Percentiles rank a stretch among this genome's conserved stretches.
Evolutionary conservation across 30 jellyfish, hydroid and myxozoan species (phyloP).

Genomic region (Chironex yamaguchii): DNA sequence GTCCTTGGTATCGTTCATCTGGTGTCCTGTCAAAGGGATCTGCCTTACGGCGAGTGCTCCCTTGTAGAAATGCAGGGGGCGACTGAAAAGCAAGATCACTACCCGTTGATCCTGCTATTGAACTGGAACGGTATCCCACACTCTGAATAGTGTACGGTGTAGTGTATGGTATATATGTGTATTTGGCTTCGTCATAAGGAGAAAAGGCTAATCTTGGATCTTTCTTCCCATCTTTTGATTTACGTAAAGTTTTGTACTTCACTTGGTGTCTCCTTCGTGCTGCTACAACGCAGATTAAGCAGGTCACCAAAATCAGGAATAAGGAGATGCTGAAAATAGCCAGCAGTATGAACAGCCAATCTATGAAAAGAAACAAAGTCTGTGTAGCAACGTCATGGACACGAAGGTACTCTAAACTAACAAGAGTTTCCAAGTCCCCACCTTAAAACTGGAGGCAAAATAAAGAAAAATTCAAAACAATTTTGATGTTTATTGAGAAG

Average conservation of each 20-base stretch:
- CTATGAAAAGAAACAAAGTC: conserved; percentile 1
- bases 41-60: conserved; percentile 39
- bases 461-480: too few relatives aligned
- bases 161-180: conserved; percentile 68
- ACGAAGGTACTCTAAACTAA: too few relatives aligned
- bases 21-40: conserved; percentile 37
- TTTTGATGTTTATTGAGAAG: too few relatives aligned
- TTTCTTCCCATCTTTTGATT: not conserved
- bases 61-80: conserved; percentile 13
- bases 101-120: not conserved
- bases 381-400: too few relatives aligned
- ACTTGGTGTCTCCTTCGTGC: not conserved
- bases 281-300: conserved; percentile 6
- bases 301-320: conserved; percentile 16
- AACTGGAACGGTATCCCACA: not conserved
- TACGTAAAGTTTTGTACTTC: not conserved
- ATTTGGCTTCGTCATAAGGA: not conserved
- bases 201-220: not conserved
- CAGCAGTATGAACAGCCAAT: conserved; percentile 63
- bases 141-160: conserved; percentile 57
- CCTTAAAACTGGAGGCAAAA: too few relatives aligned
- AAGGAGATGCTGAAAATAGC: conserved; percentile 51
- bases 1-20: conserved; percentile 62
- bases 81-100: not conserved
- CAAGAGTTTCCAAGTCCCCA: too few relatives aligned